Conservation (phyloP, 2,113 vertebrate genomes). For the Porphyrio hochstetteri region DNA sequence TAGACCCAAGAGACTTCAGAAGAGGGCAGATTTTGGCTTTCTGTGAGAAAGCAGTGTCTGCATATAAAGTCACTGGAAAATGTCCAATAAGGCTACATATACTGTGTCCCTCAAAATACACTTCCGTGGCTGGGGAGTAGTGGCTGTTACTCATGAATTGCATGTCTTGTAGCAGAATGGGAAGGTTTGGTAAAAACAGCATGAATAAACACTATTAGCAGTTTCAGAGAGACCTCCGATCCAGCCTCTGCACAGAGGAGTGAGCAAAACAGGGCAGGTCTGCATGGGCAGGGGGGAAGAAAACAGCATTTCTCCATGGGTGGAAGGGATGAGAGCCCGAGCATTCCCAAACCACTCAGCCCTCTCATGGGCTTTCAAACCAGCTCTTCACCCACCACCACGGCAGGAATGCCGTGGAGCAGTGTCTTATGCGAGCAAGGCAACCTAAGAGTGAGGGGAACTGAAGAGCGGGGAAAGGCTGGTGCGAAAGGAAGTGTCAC, state of each 20-base stretch:
- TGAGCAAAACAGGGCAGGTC: not conserved
- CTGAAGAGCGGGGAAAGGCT: not conserved
- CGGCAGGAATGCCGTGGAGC: not conserved
- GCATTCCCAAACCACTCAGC: not conserved
- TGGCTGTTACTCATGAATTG: not conserved
- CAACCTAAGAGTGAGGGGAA: not conserved
- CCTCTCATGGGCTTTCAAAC: not conserved
- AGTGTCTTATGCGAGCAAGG: accelerated
- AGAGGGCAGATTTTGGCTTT: conserved; percentile 1
- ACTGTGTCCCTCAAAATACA: not conserved
- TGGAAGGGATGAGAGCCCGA: not conserved
- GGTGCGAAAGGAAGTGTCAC: not conserved
- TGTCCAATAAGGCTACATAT: not conserved
- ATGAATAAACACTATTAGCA: not conserved
- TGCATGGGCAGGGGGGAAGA: not conserved
- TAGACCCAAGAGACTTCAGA: conserved; percentile 40
- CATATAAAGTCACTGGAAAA: conserved; percentile 25
- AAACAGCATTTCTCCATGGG: not conserved
- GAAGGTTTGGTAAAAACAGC: not conserved
- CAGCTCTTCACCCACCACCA: not conserved
- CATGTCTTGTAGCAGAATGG: not conserved
- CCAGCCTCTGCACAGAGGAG: not conserved
- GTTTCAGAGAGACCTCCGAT: not conserved
- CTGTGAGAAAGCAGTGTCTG: not conserved
- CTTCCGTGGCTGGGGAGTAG: not conserved